Percentiles rank a stretch among this genome's conserved stretches.
phyloP scores from a whole-genome alignment of 2,797 vertebrate genomes.

The Leptatherina wallacei region DNA sequence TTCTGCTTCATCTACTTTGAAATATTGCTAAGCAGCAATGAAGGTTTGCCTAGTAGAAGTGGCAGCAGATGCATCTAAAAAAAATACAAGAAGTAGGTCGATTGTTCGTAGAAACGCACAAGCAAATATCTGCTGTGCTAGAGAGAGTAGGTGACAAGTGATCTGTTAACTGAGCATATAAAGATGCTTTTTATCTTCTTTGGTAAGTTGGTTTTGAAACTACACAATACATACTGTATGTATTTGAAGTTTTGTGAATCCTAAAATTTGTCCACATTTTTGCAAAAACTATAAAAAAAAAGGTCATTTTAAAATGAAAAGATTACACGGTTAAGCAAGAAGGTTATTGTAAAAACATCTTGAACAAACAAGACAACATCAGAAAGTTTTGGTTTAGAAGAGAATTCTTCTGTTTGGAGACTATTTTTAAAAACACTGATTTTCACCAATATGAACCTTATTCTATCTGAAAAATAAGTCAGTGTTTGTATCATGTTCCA shows the following conservation, averaged over 20 bases:
- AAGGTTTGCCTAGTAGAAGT: slow-evolving; percentile 4
- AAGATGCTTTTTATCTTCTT: slow-evolving; percentile 1
- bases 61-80: background rate
- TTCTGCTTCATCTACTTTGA: slow-evolving; percentile 18
- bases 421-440: background rate
- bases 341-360: background rate
- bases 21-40: slow-evolving; percentile 1
- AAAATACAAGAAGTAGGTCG: background rate
- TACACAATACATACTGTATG: slow-evolving; percentile 6
- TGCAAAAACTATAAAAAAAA: background rate
- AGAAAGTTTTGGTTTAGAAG: background rate
- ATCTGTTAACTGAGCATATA: slow-evolving; percentile 1
- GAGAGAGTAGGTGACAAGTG: background rate
- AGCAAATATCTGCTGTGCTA: background rate
- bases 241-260: slow-evolving; percentile 13
- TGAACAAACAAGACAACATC: background rate
- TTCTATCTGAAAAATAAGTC: background rate
- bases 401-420: background rate
- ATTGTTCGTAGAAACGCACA: background rate
- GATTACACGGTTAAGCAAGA: background rate
- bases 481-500: no score
- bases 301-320: background rate
- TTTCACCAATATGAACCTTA: background rate
- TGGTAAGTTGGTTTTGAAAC: slow-evolving; percentile 33
- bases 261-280: background rate